Evolutionary conservation across 2,888 invertebrate genomes (phyloP), one percentile per base, ranked within the genome.

Genomic region (Ophion costatus): DNA sequence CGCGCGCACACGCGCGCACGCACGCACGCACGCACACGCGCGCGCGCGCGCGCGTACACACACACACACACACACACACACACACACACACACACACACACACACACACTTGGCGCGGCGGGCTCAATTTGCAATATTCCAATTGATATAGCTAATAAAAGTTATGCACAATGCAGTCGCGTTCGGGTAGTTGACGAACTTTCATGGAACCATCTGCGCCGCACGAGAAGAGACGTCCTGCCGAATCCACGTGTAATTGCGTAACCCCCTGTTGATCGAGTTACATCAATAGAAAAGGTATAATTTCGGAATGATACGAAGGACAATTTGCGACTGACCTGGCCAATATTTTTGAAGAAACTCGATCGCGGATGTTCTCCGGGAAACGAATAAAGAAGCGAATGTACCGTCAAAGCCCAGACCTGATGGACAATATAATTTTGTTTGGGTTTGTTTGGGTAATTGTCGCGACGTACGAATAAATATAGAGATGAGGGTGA

Each of bases 201-300:
- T 99, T 99, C 97, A 99, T 98, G 73, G 99, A 99, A 90, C 99
- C 99, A 95, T 99, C 99, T 71, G 99, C 98, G 79, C 99, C 99
- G 94, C 99, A 99, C 7, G 99, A 99, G 95, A 98, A 99, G 89
- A 99, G 95, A 70, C 99, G 96, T 38, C 97, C 97, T 86, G 96
- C 96, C 64, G 97, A 96, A 94, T 99, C 99, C 85, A 99, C 96
- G 92, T 98, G 97, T 88, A 99, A 95, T 94, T 99, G 99, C 69
- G 98, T 98, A 63, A 99, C 99, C 51, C 98, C 98, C 94, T 94
- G 42, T 14, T 4, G 38, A 5, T 38, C 38, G 38, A 38, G 38
- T 7, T 38, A 38, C 38, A 38, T 38, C 7, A 22, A 42, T 7
- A 63, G 14, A 17, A 9, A 57, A 0, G 73, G 20, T 59, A 29